Percentiles rank a stretch among this genome's conserved stretches.
These are phyloP conservation scores for Sander vitreus DNA, from an alignment of 2,113 vertebrate species.

Conservation along the genomic window DNA sequence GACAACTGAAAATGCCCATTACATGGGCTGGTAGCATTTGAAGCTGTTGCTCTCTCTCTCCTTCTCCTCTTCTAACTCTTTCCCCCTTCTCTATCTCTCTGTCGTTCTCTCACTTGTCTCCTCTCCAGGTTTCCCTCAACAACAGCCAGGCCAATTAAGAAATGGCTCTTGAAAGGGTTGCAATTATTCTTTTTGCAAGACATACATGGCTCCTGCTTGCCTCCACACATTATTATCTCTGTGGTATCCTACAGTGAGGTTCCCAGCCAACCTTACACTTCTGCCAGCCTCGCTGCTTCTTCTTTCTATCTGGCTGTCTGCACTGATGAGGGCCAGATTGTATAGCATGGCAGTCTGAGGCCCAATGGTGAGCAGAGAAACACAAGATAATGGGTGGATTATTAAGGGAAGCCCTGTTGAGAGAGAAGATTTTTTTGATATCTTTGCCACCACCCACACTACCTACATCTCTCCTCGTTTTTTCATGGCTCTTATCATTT, in stretches of 20 bases:
- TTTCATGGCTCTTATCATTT: conserved; percentile 38
- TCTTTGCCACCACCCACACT: conserved; percentile 72
- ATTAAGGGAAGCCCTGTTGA: conserved; percentile 80
- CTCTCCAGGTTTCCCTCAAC: conserved; percentile 76
- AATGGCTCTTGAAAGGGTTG: conserved; percentile 82
- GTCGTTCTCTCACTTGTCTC: conserved; percentile 73
- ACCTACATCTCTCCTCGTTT: conserved; percentile 42
- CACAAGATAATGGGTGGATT: conserved; percentile 82
- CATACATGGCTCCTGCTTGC: conserved; percentile 80
- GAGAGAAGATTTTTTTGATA: conserved; percentile 73
- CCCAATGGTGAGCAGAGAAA: conserved; percentile 72
- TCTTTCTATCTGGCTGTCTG: conserved; percentile 70
- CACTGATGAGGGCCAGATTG: conserved; percentile 76
- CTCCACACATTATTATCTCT: conserved; percentile 84
- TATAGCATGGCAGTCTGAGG: conserved; percentile 60
- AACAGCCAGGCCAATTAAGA: conserved; percentile 86
- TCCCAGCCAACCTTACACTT: conserved; percentile 76
- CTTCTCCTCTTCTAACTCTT: conserved; percentile 37
- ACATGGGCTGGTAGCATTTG: neutral
- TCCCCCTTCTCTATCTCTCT: conserved; percentile 44
- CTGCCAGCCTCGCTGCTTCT: conserved; percentile 76
- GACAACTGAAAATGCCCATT: conserved; percentile 3
- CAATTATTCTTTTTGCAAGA: conserved; percentile 86
- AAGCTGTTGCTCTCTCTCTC: neutral
- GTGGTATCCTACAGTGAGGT: conserved; percentile 79